Evolutionary conservation across 2,113 vertebrate species (phyloP).

Genomic region (Baryphthengus martii): DNA sequence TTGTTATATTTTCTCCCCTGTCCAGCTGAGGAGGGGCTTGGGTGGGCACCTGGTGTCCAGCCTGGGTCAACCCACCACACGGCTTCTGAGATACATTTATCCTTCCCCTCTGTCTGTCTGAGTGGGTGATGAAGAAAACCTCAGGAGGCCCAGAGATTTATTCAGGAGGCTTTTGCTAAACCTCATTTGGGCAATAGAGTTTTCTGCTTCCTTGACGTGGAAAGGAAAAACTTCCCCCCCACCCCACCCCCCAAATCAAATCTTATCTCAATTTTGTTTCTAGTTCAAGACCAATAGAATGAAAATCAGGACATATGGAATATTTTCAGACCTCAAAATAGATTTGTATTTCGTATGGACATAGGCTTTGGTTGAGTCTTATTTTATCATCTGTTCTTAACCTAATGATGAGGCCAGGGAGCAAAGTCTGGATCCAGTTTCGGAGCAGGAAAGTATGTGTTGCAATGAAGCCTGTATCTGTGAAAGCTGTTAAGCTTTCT

Average conservation of each 20-base stretch:
- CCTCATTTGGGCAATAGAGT: neutral
- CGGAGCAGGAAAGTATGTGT: neutral
- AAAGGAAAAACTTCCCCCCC: neutral
- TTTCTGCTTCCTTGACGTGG: neutral
- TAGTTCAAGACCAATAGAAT: neutral
- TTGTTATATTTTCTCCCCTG: neutral
- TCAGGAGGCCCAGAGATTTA: neutral
- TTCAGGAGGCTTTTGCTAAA: neutral
- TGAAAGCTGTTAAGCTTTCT: neutral
- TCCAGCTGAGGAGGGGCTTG: neutral
- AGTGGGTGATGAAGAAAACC: neutral
- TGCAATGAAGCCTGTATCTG: neutral
- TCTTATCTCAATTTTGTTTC: neutral
- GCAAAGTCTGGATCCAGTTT: conserved; percentile 7
- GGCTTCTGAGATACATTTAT: neutral
- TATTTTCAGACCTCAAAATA: neutral
- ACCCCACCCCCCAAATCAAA: neutral
- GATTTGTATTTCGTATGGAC: conserved; percentile 6
- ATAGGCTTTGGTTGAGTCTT: neutral
- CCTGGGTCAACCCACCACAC: neutral
- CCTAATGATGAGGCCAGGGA: conserved; percentile 9
- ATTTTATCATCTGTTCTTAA: conserved; percentile 39
- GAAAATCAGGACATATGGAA: neutral
- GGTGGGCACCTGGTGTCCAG: neutral
- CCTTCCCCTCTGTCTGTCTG: neutral